phyloP scores from a whole-genome alignment of 2,888 invertebrate species.

The Labia minor region DNA sequence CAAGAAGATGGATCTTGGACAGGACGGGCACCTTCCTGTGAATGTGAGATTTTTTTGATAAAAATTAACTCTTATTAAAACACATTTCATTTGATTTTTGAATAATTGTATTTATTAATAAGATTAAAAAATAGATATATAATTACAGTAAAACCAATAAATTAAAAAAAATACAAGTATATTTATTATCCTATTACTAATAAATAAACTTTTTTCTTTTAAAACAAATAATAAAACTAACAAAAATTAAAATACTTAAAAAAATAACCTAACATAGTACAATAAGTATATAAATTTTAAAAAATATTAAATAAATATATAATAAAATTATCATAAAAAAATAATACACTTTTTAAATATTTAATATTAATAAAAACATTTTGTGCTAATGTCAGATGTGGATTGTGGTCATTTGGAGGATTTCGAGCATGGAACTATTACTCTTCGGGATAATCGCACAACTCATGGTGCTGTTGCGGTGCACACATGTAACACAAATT shows the following conservation, averaged over 20 bases:
- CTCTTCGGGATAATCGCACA: conserved; percentile 56
- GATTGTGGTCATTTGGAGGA: conserved; percentile 61
- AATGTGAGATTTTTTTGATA: too few species aligned
- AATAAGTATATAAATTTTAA: too few species aligned
- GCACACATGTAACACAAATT: conserved; percentile 73
- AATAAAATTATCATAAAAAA: too few species aligned
- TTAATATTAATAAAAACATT: not conserved
- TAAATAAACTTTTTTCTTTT: too few species aligned
- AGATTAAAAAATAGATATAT: conserved; percentile 22
- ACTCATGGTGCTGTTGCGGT: conserved; percentile 66
- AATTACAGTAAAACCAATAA: too few species aligned
- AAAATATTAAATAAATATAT: too few species aligned
- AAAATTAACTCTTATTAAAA: not conserved
- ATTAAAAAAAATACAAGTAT: too few species aligned
- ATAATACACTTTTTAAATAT: too few species aligned
- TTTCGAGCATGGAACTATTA: conserved; percentile 61
- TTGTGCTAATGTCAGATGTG: conserved; percentile 49
- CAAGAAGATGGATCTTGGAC: conserved; percentile 72
- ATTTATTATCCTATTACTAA: too few species aligned
- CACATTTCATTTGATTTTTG: not conserved
- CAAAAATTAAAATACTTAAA: too few species aligned
- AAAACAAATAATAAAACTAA: too few species aligned
- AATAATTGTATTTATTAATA: not conserved
- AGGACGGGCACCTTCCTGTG: conserved; percentile 67
- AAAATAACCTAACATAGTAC: too few species aligned